Percentiles rank a stretch among this genome's conserved stretches.
These are phyloP conservation scores for Syrmaticus mikado DNA, from an alignment of 2,113 vertebrate genomes.

Conservation along the genomic window DNA sequence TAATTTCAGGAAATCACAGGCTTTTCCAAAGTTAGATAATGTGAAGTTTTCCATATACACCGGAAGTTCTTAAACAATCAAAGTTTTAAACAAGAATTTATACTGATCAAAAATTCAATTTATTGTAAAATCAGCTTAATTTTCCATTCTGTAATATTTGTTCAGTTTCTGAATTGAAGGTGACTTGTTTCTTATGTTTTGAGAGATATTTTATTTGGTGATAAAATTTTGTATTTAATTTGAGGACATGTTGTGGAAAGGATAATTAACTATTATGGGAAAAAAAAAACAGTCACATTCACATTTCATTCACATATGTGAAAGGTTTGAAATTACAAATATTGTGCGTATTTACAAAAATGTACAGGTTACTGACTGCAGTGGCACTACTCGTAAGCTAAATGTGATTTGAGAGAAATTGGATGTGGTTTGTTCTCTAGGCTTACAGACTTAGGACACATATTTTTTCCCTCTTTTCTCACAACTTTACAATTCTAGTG, in stretches of 20 bases:
- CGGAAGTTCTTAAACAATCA: background rate
- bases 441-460: background rate
- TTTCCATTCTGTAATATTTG: background rate
- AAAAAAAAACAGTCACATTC: background rate
- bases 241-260: background rate
- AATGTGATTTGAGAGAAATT: background rate
- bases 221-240: background rate
- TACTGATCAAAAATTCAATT: background rate
- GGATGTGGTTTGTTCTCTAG: background rate
- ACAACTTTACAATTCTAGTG: background rate
- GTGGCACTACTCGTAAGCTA: background rate
- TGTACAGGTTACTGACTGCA: background rate
- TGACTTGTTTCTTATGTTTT: background rate
- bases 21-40: background rate
- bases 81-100: background rate
- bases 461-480: background rate
- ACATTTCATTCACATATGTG: background rate
- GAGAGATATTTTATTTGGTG: background rate
- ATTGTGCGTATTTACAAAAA: background rate
- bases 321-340: background rate
- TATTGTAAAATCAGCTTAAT: background rate
- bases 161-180: background rate
- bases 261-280: background rate
- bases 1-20: fast-evolving
- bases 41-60: background rate